These are phyloP conservation scores for Coilia nasus DNA, from an alignment of 2,797 vertebrate species.

Conservation along the genomic window DNA sequence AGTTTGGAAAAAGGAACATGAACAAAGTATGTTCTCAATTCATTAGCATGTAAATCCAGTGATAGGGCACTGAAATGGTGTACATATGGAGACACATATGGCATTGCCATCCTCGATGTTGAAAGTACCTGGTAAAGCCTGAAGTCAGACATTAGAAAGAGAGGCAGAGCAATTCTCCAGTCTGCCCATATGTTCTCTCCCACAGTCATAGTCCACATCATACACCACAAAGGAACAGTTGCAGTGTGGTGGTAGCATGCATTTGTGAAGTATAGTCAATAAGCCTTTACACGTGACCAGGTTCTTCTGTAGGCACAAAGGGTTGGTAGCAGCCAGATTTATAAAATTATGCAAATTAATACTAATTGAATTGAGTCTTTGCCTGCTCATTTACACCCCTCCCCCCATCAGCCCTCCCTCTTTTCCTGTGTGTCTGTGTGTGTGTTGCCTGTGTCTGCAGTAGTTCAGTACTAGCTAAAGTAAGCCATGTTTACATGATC, in stretches of 20 bases:
- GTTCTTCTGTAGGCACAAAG: neutral
- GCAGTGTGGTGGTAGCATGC: neutral
- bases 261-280: neutral
- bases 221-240: neutral
- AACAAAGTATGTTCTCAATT: neutral
- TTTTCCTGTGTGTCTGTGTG: neutral
- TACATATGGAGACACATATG: neutral
- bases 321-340: neutral
- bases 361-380: slow-evolving; percentile 37
- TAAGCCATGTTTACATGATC: neutral
- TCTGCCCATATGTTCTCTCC: neutral
- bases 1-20: neutral
- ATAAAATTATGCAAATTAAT: slow-evolving; percentile 13
- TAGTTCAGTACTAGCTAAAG: neutral
- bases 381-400: neutral
- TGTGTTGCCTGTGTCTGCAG: slow-evolving; percentile 18
- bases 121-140: neutral
- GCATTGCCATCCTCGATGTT: neutral
- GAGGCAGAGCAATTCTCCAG: neutral
- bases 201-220: neutral
- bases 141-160: neutral
- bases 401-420: neutral
- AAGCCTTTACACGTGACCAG: neutral
- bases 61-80: neutral
- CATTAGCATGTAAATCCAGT: neutral